phyloP scores from a whole-genome alignment of 2,888 invertebrate species.

The Eumerus sabulonum region DNA sequence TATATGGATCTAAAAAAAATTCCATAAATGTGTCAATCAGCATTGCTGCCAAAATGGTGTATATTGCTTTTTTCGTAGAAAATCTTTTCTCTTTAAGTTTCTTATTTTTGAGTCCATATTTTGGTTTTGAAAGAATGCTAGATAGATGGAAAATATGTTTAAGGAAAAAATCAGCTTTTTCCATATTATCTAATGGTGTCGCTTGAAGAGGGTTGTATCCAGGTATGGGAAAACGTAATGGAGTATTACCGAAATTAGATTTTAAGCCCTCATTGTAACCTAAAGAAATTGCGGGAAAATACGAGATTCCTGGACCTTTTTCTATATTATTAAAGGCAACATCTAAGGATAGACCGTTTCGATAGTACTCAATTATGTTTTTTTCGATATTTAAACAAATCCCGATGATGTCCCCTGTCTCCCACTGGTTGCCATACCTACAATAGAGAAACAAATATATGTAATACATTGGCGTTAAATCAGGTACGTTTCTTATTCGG shows the following conservation, averaged over 20 bases:
- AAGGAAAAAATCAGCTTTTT: constrained; percentile 74
- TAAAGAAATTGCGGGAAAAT: constrained; percentile 89
- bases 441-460: too few species aligned
- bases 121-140: constrained; percentile 74
- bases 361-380: constrained; percentile 83
- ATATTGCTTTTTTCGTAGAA: constrained; percentile 79
- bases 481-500: too few species aligned
- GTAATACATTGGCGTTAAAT: too few species aligned
- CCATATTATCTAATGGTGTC: constrained; percentile 74
- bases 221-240: constrained; percentile 84
- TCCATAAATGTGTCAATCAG: constrained; percentile 83
- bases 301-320: constrained; percentile 86
- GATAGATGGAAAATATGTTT: constrained; percentile 76
- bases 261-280: constrained; percentile 87
- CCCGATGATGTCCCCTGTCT: constrained; percentile 90
- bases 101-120: constrained; percentile 67
- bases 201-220: constrained; percentile 85
- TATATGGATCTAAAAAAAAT: constrained; percentile 83
- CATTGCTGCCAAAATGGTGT: constrained; percentile 80
- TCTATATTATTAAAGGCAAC: constrained; percentile 85
- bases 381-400: constrained; percentile 87
- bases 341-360: constrained; percentile 88
- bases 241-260: constrained; percentile 88
- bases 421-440: constrained; percentile 88
- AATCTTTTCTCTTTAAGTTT: constrained; percentile 63